Evolutionary conservation across 1,140 invertebrate genomes (phyloP), one percentile per base, ranked within the genome.

Genomic region (Caenorhabditis brenneri): DNA sequence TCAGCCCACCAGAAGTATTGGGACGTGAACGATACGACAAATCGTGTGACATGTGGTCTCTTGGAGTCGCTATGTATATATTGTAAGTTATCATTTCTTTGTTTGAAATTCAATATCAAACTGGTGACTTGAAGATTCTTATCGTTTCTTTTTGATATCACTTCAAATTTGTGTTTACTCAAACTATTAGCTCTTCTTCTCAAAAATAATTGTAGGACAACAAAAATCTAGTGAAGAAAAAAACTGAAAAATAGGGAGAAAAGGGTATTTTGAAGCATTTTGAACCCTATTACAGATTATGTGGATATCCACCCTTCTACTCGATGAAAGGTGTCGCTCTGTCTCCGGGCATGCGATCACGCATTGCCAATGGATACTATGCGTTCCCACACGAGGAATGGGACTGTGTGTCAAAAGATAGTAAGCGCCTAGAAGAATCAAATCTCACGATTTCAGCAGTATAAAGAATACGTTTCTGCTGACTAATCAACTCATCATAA

Each of bases 31-130:
- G 97, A 91, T 99, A 99, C 92, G 97, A 99, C 92, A 98, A 97
- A 79, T 97, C 95, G 84, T 98, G 97, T 93, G 97, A 99, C 93
- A 96, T 98, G 91, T 99, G 97, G 97, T 97, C 96, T 0, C 91
- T 98, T 81, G 97, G 97, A 60, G 96, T 98, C 58, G 97, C 98
- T 79, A 98, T 97, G 95, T 98, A 98, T 91, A 98, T 98, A 90
- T 92, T 96, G 94, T 95, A 93, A 94, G 94, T 94, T 85, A 24
- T 55, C 42, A 48, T 80, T 69, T 79, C 16, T 84, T 88, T 69
- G n/a, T 46, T 48, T 29, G 2, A 9, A 36, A 27, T 58, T 58
- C 16, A 9, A 29, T 29, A 58, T 29, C 16, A 27, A 58, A 58
- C 27, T 58, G 10, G 6, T 49, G 16, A 27, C 29, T 29, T 5